A percentile compares a stretch with the other conserved stretches of the same genome.
Evolutionary conservation across 1,140 invertebrate genomes (phyloP).

Genomic region (Ceratina calcarata): DNA sequence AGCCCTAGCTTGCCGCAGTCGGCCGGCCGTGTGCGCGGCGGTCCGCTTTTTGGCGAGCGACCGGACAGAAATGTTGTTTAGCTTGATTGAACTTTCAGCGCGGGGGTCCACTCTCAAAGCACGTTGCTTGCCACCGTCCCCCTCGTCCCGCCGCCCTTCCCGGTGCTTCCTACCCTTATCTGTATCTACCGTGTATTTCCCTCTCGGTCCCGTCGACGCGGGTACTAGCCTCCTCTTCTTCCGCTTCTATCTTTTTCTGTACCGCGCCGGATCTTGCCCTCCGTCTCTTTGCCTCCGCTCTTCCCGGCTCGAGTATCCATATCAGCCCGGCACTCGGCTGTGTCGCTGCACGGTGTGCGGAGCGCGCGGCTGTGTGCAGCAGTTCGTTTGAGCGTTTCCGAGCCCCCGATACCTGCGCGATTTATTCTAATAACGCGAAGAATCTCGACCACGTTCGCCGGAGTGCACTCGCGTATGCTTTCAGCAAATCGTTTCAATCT

Average conservation of each 20-base stretch:
- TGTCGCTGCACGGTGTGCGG: background rate
- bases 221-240: constrained; percentile 21
- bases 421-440: constrained; percentile 49
- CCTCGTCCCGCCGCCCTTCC: constrained; percentile 8
- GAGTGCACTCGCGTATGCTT: background rate
- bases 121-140: constrained; percentile 32
- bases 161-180: background rate
- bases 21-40: constrained; percentile 62
- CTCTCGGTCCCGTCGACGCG: constrained; percentile 5
- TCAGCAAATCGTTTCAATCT: constrained; percentile 4
- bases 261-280: constrained; percentile 18
- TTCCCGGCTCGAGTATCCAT: constrained; percentile 5
- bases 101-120: constrained; percentile 66
- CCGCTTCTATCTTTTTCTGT: constrained; percentile 22
- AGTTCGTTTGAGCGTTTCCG: constrained; percentile 20
- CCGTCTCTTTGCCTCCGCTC: constrained; percentile 44
- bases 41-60: constrained; percentile 73
- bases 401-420: constrained; percentile 31
- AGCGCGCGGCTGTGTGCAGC: background rate
- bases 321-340: constrained; percentile 17
- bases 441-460: constrained; percentile 6
- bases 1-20: constrained; percentile 66
- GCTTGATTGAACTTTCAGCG: constrained; percentile 76
- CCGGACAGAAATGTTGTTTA: constrained; percentile 76
- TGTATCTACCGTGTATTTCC: constrained; percentile 10